A percentile compares a stretch with the other conserved stretches of the same genome.
Evolutionary conservation across 2,888 invertebrate species (phyloP).

Genomic region (Podabrus alpinus): DNA sequence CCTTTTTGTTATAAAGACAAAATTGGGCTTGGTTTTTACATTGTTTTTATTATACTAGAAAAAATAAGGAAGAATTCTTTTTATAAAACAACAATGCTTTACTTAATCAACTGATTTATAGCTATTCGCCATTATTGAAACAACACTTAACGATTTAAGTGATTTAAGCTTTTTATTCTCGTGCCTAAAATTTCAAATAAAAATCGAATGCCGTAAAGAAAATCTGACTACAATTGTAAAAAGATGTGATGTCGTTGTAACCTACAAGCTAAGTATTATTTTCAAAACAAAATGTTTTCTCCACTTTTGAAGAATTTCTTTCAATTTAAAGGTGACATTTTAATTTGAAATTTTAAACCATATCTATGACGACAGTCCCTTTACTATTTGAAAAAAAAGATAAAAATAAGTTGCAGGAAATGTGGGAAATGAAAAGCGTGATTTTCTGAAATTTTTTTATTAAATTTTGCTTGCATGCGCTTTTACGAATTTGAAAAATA

Average conservation of each 20-base stretch:
- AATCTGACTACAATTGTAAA: neutral
- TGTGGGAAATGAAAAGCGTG: too few relatives aligned
- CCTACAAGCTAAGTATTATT: neutral
- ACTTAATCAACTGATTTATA: neutral
- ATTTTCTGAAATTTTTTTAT: too few relatives aligned
- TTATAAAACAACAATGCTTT: neutral
- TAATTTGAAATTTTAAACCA: too few relatives aligned
- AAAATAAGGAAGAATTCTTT: neutral
- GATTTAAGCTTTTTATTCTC: neutral
- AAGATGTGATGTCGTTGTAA: neutral
- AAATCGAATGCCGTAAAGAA: neutral
- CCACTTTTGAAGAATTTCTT: too few relatives aligned
- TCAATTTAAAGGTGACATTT: too few relatives aligned
- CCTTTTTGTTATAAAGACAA: constrained; percentile 1
- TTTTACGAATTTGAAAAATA: too few relatives aligned
- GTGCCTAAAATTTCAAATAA: neutral
- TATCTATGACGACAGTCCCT: too few relatives aligned
- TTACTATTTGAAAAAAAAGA: too few relatives aligned
- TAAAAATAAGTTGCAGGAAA: too few relatives aligned
- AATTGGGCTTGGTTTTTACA: constrained; percentile 5
- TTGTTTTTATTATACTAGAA: neutral
- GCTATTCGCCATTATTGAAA: neutral
- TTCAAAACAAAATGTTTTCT: neutral
- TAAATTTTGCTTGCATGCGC: too few relatives aligned
- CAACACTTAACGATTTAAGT: neutral